Conservation (phyloP, 2,888 invertebrate genomes). For the Latheticus oryzae region DNA sequence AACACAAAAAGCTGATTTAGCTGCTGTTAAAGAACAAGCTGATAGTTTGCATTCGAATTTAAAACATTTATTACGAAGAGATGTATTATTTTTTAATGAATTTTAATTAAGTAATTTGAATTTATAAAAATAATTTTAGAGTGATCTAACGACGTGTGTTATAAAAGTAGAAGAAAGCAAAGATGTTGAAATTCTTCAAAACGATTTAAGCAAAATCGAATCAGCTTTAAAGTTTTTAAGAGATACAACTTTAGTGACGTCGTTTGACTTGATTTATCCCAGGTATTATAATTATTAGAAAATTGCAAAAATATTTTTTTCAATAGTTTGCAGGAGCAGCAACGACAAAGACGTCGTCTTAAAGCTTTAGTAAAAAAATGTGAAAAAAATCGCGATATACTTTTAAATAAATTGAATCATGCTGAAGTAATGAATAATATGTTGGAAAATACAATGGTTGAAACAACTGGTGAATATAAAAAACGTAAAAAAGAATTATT, state of each 20-base stretch:
- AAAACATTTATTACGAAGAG: conserved; percentile 65
- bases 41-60: conserved; percentile 64
- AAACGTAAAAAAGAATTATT: conserved; percentile 66
- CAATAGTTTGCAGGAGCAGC: conserved; percentile 59
- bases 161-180: conserved; percentile 47
- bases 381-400: conserved; percentile 50
- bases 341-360: conserved; percentile 54
- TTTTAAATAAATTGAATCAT: conserved; percentile 56
- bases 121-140: conserved; percentile 46
- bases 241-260: conserved; percentile 62
- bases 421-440: conserved; percentile 52
- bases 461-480: conserved; percentile 63
- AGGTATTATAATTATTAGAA: conserved; percentile 57
- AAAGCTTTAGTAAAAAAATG: conserved; percentile 52
- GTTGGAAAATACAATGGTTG: conserved; percentile 57
- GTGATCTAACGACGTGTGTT: conserved; percentile 57
- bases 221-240: conserved; percentile 62
- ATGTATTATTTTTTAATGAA: conserved; percentile 55
- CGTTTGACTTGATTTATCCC: conserved; percentile 64
- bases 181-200: conserved; percentile 58
- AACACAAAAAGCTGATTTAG: conserved; percentile 70
- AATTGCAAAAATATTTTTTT: conserved; percentile 1
- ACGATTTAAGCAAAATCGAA: conserved; percentile 62
- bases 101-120: conserved; percentile 9
- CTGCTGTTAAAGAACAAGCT: conserved; percentile 65